A percentile compares a stretch with the other conserved stretches of the same genome.
phyloP scores from a whole-genome alignment of 2,888 invertebrate species.

The Lasioglossum zephyrum region DNA sequence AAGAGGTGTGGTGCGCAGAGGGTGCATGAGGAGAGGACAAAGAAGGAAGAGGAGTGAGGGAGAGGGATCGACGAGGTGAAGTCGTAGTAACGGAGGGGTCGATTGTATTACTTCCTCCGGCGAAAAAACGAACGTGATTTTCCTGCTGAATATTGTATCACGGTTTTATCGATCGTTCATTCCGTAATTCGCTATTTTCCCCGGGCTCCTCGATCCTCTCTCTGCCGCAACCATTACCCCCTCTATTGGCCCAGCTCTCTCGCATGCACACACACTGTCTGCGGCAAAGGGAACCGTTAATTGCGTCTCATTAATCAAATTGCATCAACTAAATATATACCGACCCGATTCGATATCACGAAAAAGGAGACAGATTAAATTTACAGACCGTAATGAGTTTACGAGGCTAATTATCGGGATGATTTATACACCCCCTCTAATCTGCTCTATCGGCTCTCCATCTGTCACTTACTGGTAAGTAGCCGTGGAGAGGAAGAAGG shows the following conservation, averaged over 20 bases:
- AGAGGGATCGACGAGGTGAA: constrained; percentile 14
- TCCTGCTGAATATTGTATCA: constrained; percentile 34
- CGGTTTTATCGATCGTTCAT: constrained; percentile 34
- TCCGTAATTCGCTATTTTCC: constrained; percentile 20
- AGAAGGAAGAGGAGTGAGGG: neutral
- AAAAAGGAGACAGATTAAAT: constrained; percentile 52
- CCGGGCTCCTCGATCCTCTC: neutral
- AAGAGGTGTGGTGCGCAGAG: neutral
- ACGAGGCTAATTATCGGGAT: constrained; percentile 46
- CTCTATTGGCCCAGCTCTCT: neutral
- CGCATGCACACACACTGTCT: neutral
- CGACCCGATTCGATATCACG: constrained; percentile 33
- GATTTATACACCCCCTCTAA: constrained; percentile 33
- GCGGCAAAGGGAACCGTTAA: constrained; percentile 40
- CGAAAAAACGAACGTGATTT: constrained; percentile 7
- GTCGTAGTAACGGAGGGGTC: constrained; percentile 33
- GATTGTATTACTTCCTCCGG: constrained; percentile 32
- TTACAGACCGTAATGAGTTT: constrained; percentile 48
- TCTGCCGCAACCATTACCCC: constrained; percentile 9
- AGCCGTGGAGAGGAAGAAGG: neutral
- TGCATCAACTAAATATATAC: constrained; percentile 45
- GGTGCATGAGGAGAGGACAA: too few species aligned
- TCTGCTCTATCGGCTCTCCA: neutral
- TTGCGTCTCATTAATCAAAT: constrained; percentile 58
- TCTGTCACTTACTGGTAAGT: neutral